A percentile compares a stretch with the other conserved stretches of the same genome.
Evolutionary conservation across 1,140 invertebrate genomes (phyloP).

Genomic region (Kradibia gibbosae): DNA sequence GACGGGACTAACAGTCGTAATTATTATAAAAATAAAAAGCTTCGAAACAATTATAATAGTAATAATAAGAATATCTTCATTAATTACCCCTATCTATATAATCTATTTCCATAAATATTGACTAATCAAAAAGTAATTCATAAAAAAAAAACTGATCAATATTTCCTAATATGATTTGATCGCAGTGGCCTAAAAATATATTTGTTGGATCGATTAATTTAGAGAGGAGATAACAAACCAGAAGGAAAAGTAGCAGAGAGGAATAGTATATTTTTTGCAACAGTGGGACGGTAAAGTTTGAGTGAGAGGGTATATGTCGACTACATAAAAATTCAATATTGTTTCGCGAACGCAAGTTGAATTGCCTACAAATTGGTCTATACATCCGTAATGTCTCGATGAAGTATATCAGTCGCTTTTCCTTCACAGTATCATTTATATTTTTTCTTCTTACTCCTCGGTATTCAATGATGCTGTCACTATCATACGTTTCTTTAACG

Average conservation of each 20-base stretch:
- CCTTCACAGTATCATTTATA: slow-evolving; percentile 52
- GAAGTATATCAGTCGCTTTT: slow-evolving; percentile 59
- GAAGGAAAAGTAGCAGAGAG: not conserved
- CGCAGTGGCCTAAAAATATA: no score
- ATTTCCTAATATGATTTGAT: no score
- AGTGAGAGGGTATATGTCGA: slow-evolving; percentile 56
- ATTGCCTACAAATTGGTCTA: slow-evolving; percentile 74
- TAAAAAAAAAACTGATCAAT: no score
- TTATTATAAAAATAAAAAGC: no score
- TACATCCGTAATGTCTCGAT: slow-evolving; percentile 72
- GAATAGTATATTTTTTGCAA: slow-evolving; percentile 21
- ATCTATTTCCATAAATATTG: not conserved
- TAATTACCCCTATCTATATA: no score
- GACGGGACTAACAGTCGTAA: no score
- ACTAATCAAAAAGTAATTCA: no score
- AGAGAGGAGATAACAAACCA: not conserved
- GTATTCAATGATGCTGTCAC: no score
- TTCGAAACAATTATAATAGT: no score
- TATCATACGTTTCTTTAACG: not conserved
- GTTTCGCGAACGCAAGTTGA: slow-evolving; percentile 67
- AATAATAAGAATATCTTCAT: no score
- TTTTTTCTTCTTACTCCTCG: no score
- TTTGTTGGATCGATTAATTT: not conserved
- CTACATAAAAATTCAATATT: slow-evolving; percentile 71
- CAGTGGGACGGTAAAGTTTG: slow-evolving; percentile 42